These are phyloP conservation scores for Poicephalus meyeri DNA, from an alignment of 2,113 vertebrate species.

Conservation along the genomic window DNA sequence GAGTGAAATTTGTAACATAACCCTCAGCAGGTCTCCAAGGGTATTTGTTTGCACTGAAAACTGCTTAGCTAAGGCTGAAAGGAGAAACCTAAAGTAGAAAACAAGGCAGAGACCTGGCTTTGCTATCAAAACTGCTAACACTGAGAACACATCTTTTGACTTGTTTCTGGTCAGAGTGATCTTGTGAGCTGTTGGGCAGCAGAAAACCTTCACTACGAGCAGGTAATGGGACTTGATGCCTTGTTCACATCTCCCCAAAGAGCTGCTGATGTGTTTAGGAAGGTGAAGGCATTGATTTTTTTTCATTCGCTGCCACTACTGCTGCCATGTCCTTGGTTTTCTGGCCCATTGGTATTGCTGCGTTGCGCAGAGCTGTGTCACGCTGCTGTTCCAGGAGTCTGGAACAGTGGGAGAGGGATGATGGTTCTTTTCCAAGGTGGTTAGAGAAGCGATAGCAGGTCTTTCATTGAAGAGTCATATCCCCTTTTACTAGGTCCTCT, in stretches of 20 bases:
- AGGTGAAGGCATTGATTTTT: neutral
- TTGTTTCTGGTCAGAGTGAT: neutral
- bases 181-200: neutral
- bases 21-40: neutral
- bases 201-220: accelerated
- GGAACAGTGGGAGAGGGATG: accelerated
- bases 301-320: neutral
- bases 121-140: neutral
- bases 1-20: neutral
- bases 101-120: neutral
- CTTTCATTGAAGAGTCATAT: accelerated
- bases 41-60: neutral
- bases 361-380: neutral
- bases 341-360: accelerated
- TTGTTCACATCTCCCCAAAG: neutral
- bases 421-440: neutral
- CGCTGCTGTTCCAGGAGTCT: accelerated
- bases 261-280: neutral
- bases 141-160: neutral
- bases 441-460: neutral
- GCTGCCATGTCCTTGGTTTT: neutral
- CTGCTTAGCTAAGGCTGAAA: neutral
- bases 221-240: neutral
- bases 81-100: neutral
- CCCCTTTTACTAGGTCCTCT: neutral